Evolutionary conservation across 2,888 invertebrate genomes (phyloP).

Genomic region (Ctenicera cuprea): DNA sequence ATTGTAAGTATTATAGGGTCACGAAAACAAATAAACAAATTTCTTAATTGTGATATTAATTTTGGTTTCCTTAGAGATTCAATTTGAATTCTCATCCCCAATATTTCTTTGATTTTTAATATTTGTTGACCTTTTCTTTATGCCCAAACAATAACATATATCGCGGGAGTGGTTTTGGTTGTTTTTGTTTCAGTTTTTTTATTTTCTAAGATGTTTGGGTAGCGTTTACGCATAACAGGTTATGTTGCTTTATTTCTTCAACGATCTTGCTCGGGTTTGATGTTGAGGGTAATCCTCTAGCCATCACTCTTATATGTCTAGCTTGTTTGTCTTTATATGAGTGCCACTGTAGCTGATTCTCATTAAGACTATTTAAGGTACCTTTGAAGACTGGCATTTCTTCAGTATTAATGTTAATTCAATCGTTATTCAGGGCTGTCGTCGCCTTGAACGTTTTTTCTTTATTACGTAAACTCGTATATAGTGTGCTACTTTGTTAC

Average conservation of each 20-base stretch:
- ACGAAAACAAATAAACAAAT: too few relatives aligned
- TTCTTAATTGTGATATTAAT: slow-evolving; percentile 17
- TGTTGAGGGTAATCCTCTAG: slow-evolving; percentile 9
- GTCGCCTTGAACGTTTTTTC: slow-evolving; percentile 21
- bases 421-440: slow-evolving; percentile 30
- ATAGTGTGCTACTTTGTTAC: slow-evolving; percentile 21
- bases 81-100: slow-evolving; percentile 18
- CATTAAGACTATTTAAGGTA: slow-evolving; percentile 12
- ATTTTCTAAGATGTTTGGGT: slow-evolving; percentile 24
- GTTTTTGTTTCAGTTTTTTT: slow-evolving; percentile 18
- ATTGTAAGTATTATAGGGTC: too few relatives aligned
- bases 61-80: slow-evolving; percentile 25
- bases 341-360: slow-evolving; percentile 28
- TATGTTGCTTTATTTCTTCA: slow-evolving; percentile 16
- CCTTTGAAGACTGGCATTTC: slow-evolving; percentile 20
- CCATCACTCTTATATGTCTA: slow-evolving; percentile 31
- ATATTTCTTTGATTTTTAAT: background rate
- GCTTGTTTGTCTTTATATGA: slow-evolving; percentile 37
- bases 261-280: slow-evolving; percentile 24
- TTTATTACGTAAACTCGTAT: background rate
- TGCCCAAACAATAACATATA: slow-evolving; percentile 31
- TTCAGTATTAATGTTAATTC: slow-evolving; percentile 36
- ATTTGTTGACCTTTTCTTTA: slow-evolving; percentile 8
- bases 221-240: slow-evolving; percentile 16
- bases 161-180: slow-evolving; percentile 15